Conservation (phyloP, 2,797 vertebrate species). For the Cossypha polioptera region DNA sequence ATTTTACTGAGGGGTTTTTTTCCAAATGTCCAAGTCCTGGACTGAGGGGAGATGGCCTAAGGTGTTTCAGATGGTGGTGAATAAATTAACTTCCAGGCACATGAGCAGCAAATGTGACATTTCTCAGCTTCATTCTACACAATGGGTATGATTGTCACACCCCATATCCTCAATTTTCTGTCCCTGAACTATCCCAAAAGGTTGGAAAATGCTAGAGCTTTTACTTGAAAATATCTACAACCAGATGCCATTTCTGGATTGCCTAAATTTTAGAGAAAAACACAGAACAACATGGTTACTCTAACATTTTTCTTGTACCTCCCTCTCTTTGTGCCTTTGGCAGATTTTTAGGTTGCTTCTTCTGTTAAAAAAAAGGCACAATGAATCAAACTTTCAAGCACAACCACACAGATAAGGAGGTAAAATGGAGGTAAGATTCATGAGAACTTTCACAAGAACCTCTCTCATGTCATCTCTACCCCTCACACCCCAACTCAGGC, state of each 20-base stretch:
- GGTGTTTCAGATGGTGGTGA: background rate
- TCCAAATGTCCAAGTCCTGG: background rate
- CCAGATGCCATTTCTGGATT: background rate
- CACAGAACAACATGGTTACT: background rate
- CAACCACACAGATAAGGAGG: background rate
- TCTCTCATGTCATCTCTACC: background rate
- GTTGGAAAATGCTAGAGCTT: background rate
- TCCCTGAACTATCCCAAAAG: background rate
- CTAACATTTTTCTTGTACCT: background rate
- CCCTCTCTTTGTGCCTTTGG: accelerated
- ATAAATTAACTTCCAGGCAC: background rate
- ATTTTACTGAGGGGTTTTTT: background rate
- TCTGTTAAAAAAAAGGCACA: background rate
- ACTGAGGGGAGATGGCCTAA: accelerated
- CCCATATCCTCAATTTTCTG: background rate
- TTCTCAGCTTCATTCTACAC: background rate
- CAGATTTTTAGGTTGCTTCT: background rate
- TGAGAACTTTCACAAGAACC: background rate
- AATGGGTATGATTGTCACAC: background rate
- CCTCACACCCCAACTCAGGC: background rate
- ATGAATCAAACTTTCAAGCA: background rate
- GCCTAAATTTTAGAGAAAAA: background rate
- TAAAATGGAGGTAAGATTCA: background rate
- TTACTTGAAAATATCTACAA: background rate
- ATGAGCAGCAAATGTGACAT: accelerated